Conservation (phyloP, 2,113 vertebrate species). For the Emydocephalus ijimae region DNA sequence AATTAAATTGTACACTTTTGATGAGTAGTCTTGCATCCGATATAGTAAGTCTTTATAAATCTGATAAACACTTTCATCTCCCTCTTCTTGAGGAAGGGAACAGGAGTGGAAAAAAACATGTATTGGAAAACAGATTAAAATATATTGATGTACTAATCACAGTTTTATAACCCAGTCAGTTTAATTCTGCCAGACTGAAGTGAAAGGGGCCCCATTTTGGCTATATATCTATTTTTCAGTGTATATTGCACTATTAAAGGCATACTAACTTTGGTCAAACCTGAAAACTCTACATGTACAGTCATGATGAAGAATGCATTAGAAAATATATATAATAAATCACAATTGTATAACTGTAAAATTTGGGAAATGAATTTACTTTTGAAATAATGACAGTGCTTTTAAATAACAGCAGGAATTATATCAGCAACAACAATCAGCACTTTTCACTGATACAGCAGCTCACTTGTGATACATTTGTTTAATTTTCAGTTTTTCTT, state of each 20-base stretch:
- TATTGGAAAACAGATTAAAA: conserved; percentile 37
- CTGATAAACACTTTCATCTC: conserved; percentile 17
- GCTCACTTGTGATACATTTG: background rate
- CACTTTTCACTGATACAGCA: background rate
- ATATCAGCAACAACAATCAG: background rate
- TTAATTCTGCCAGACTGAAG: conserved; percentile 46
- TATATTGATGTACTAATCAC: conserved; percentile 53
- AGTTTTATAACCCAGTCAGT: conserved; percentile 37
- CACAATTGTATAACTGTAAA: background rate
- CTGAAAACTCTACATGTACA: background rate
- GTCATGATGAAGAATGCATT: background rate
- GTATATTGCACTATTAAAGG: background rate
- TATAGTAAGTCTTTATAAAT: conserved; percentile 34
- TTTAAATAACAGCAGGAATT: background rate
- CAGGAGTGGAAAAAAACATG: background rate
- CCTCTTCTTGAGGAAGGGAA: background rate
- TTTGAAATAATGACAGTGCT: background rate
- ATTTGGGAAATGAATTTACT: background rate
- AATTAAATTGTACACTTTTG: conserved; percentile 36
- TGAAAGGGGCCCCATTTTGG: conserved; percentile 21
- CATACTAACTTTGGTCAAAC: background rate
- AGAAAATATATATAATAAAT: background rate
- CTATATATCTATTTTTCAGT: background rate
- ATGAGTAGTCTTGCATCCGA: background rate
- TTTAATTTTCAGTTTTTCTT: background rate